Percentiles rank a stretch among this genome's conserved stretches.
Conservation (phyloP, 2,797 vertebrate genomes). For the Helarctos malayanus region DNA sequence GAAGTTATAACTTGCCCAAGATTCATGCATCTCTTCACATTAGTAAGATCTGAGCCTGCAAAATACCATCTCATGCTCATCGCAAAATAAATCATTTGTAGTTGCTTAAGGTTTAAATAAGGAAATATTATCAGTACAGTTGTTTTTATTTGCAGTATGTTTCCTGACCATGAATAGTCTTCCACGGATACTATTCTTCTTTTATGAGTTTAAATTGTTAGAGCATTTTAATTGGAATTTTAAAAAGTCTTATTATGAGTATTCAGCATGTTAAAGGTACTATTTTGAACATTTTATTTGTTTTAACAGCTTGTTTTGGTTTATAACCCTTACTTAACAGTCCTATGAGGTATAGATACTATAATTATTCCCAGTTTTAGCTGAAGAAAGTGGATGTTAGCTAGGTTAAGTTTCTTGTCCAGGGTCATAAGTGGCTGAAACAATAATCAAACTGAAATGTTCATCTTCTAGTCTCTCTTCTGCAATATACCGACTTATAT, state of each 20-base stretch:
- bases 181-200: neutral
- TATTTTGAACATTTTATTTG: conserved; percentile 51
- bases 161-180: neutral
- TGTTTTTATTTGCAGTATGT: neutral
- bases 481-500: neutral
- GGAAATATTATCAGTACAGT: neutral
- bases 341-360: neutral
- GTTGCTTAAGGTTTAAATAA: neutral
- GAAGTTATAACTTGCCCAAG: neutral
- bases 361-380: neutral
- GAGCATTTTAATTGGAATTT: neutral
- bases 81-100: neutral
- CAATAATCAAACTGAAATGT: neutral
- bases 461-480: neutral
- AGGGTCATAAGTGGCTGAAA: neutral
- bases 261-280: neutral
- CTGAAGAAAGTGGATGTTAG: conserved; percentile 3
- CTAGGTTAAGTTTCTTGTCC: conserved; percentile 26
- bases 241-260: conserved; percentile 16
- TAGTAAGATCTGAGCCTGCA: neutral
- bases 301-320: neutral
- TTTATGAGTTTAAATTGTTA: conserved; percentile 42
- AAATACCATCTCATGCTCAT: neutral
- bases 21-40: neutral
- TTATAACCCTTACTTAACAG: neutral